Evolutionary conservation across 2,113 vertebrate genomes (phyloP), one percentile per base, ranked within the genome.

Genomic region (Pedetes capensis): DNA sequence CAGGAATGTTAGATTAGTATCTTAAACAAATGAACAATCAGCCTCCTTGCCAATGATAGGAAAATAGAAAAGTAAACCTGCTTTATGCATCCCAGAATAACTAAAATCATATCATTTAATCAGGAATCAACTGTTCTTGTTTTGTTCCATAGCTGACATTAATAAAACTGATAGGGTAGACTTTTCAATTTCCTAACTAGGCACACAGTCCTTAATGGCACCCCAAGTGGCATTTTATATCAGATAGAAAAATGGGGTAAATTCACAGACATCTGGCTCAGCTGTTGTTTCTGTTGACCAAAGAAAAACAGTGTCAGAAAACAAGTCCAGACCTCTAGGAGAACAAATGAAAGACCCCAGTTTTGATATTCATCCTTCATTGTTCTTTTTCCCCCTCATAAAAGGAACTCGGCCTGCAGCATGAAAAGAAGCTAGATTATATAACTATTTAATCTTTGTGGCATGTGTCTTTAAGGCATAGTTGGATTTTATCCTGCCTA

Each of bases 91-190:
- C n/a, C 47, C 42, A 87, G 27, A 12, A 64, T 80, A 44, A 88
- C 37, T 81, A 69, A 93, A 93, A 91, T 91, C 66, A 81, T 47
- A 23, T 32, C 49, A 88, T 81, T 59, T 86, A 75, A 82, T 63
- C 5, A 91, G 71, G n/a, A 76, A 91, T 95, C 53, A 68, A 22
- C 78, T 68, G 20, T 86, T 47, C 20, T 93, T 18, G 10, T 93
- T 87, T 94, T 86, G 59, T 8, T 88, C 27, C 55, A 74, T 32
- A 76, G 59, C 2, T 59, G 39, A 69, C 51, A 88, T 87, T 59
- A 87, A 57, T 53, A 93, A 71, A 81, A 66, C 4, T 3, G 1
- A 37, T 6, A 66, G 18, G 42, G 16, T 49, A 86, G 61, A 55
- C 47, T 25, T 71, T 92, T 85, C 71, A 18, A 53, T 81, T 95